Evolutionary conservation across 1,140 invertebrate species (phyloP).

Genomic region (Drosophila malerkotliana): DNA sequence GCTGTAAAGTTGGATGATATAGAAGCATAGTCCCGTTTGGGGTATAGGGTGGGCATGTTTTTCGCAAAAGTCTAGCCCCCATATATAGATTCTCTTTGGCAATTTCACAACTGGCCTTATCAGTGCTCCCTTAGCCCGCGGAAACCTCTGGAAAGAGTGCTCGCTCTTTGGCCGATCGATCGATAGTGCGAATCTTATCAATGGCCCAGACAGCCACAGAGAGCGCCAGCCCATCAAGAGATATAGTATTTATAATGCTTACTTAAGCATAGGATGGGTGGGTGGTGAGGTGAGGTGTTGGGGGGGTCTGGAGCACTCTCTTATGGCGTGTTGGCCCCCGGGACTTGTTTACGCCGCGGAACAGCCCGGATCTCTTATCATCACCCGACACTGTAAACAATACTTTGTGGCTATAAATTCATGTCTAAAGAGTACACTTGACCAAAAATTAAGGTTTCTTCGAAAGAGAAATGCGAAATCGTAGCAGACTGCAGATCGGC

Average conservation of each 20-base stretch:
- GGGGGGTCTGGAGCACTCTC: constrained; percentile 29
- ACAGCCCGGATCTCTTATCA: constrained; percentile 39
- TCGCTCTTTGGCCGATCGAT: constrained; percentile 22
- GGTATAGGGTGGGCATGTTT: neutral
- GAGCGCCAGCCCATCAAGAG: neutral
- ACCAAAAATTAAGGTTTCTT: constrained; percentile 4
- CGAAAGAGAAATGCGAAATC: constrained; percentile 30
- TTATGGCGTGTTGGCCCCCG: constrained; percentile 37
- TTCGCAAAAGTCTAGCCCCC: too few species aligned
- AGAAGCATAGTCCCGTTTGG: constrained; percentile 7
- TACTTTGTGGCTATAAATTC: constrained; percentile 29
- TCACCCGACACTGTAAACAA: constrained; percentile 40
- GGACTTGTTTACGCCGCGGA: constrained; percentile 40
- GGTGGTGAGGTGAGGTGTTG: neutral
- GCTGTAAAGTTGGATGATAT: constrained; percentile 9
- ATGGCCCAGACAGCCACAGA: constrained; percentile 12
- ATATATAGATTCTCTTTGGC: constrained; percentile 38
- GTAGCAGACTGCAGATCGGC: constrained; percentile 11
- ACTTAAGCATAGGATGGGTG: constrained; percentile 6
- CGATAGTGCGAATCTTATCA: constrained; percentile 42
- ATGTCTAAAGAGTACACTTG: constrained; percentile 50
- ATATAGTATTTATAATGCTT: constrained; percentile 44
- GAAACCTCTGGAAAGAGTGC: constrained; percentile 42
- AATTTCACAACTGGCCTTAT: constrained; percentile 36
- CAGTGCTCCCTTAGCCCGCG: constrained; percentile 33